phyloP scores from a whole-genome alignment of 2,888 invertebrate genomes.

The Dendrolimus houi region DNA sequence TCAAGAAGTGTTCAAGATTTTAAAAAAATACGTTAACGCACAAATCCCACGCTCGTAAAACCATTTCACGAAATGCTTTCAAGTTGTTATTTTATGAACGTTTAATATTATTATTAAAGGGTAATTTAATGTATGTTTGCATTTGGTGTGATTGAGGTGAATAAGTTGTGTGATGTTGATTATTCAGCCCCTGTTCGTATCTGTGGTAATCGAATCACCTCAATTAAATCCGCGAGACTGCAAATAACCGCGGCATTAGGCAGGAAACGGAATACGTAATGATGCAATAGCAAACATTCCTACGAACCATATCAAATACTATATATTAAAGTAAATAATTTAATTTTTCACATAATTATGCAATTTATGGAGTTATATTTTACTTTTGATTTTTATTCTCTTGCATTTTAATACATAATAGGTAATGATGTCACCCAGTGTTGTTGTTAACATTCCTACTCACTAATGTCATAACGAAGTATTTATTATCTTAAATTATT shows the following conservation, averaged over 20 bases:
- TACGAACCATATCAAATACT: constrained; percentile 18
- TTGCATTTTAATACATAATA: too few relatives aligned
- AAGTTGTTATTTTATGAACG: constrained; percentile 24
- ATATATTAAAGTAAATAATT: too few relatives aligned
- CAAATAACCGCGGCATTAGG: constrained; percentile 46
- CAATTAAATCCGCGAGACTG: constrained; percentile 34
- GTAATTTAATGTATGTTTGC: constrained; percentile 19
- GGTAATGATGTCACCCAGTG: too few relatives aligned
- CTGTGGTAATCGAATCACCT: constrained; percentile 46
- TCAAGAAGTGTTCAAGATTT: constrained; percentile 52
- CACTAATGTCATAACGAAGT: too few relatives aligned
- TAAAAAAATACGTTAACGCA: constrained; percentile 55
- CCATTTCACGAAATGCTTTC: constrained; percentile 77
- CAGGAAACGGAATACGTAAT: constrained; percentile 52
- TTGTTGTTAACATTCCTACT: too few relatives aligned
- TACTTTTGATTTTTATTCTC: too few relatives aligned
- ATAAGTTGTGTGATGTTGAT: constrained; percentile 23
- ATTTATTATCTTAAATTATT: too few relatives aligned
- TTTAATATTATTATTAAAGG: constrained; percentile 2
- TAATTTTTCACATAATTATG: too few relatives aligned
- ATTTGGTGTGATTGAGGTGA: not conserved
- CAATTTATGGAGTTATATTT: too few relatives aligned
- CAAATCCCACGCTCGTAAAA: constrained; percentile 75
- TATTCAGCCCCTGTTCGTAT: constrained; percentile 35
- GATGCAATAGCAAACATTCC: constrained; percentile 31